Percentiles rank a stretch among this genome's conserved stretches.
Conservation (phyloP, 2,888 invertebrate species). For the Tholera decimalis region DNA sequence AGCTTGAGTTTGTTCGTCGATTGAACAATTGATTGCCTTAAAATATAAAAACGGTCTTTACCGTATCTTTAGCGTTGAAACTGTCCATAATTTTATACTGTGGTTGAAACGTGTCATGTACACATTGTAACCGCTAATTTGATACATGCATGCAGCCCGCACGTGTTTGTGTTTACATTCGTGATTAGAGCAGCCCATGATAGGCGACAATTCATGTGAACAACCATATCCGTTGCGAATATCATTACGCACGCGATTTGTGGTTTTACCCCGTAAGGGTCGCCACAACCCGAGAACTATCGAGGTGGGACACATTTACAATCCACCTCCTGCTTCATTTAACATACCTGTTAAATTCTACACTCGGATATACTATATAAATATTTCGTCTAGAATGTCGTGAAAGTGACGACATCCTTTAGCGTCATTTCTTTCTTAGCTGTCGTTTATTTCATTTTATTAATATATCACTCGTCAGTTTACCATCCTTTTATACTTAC, state of each 20-base stretch:
- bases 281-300: slow-evolving; percentile 20
- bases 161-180: slow-evolving; percentile 45
- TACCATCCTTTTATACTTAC: not conserved
- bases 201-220: slow-evolving; percentile 17
- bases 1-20: too few species aligned
- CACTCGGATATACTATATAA: slow-evolving; percentile 33
- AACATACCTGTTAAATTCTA: slow-evolving; percentile 37
- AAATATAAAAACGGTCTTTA: not conserved
- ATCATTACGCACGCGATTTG: slow-evolving; percentile 53
- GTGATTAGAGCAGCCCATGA: slow-evolving; percentile 29
- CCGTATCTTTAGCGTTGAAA: not conserved
- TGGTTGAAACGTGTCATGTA: slow-evolving; percentile 16
- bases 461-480: slow-evolving; percentile 5
- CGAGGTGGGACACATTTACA: slow-evolving; percentile 28
- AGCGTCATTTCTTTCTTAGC: slow-evolving; percentile 27
- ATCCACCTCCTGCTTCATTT: slow-evolving; percentile 27
- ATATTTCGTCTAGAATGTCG: slow-evolving; percentile 24
- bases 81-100: too few species aligned
- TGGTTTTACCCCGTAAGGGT: slow-evolving; percentile 35
- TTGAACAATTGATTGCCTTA: too few species aligned
- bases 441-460: slow-evolving; percentile 17
- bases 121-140: slow-evolving; percentile 37
- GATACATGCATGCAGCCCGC: slow-evolving; percentile 32
- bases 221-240: slow-evolving; percentile 34
- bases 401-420: slow-evolving; percentile 19